Evolutionary conservation across 2,797 vertebrate genomes (phyloP).

Genomic region (Galaxias olidus): DNA sequence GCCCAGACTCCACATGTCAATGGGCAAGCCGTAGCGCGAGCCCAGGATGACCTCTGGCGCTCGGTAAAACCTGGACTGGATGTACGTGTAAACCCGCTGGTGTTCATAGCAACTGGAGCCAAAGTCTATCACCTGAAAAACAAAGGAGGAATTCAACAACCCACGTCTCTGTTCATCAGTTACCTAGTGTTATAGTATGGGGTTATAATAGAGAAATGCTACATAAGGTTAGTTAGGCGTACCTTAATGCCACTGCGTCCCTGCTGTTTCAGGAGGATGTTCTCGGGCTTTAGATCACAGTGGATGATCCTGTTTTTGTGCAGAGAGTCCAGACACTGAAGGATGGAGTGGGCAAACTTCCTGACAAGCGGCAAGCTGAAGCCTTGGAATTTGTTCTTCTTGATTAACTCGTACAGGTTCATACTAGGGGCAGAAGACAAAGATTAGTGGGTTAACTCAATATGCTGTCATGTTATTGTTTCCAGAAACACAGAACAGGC

Average conservation of each 20-base stretch:
- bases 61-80: slow-evolving; percentile 97
- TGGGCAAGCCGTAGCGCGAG: slow-evolving; percentile 96
- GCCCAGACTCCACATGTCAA: slow-evolving; percentile 99
- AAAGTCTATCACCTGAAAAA: slow-evolving; percentile 89
- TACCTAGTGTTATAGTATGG: not conserved
- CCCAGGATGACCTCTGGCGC: slow-evolving; percentile 98
- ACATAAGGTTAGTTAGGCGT: not conserved
- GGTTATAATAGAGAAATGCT: not conserved
- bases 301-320: slow-evolving; percentile 99
- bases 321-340: slow-evolving; percentile 96
- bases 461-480: no score
- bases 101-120: slow-evolving; percentile 98
- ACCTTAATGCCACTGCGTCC: slow-evolving; percentile 97
- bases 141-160: not conserved
- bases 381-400: slow-evolving; percentile 99
- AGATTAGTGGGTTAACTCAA: no score
- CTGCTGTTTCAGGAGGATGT: slow-evolving; percentile 97
- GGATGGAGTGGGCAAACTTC: slow-evolving; percentile 98
- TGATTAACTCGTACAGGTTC: slow-evolving; percentile 99
- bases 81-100: slow-evolving; percentile 98
- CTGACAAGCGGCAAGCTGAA: slow-evolving; percentile 97
- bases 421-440: slow-evolving; percentile 67
- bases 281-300: slow-evolving; percentile 99
- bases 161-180: no score
- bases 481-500: no score